Base-by-base conservation (phyloP, 2,888 invertebrate genomes). In the Yponomeuta plumbellus region DNA sequence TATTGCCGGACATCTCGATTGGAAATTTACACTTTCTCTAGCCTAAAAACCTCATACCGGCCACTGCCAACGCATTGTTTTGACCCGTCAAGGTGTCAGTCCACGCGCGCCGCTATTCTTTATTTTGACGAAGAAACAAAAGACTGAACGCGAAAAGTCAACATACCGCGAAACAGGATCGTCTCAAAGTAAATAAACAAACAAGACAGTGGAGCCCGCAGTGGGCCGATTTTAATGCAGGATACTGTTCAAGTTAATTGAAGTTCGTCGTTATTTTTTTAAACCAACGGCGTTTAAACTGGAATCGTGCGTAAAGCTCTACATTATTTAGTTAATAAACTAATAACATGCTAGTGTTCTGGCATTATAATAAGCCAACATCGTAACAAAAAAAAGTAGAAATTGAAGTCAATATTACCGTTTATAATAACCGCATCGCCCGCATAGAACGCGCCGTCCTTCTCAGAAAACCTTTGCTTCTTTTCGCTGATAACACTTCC, bases 1-100 rank as follows among this genome's bases (percentile, higher is more conserved):
- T 34, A 26, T 75, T 77, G 74, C 80, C 81, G 80, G 81, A 81
- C 80, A 80, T 83, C 78, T 84, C 74, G 75, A 76, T 81, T 81
- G 83, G 81, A 79, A 84, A 85, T 84, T 83, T 85, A 83, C 80
- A 88, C 90, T 91, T 91, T 91, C 89, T 91, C 88, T 89, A 89
- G 86, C 89, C 91, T 86, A 87, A 80, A 83, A 88, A 91, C 90
- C 89, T 84, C 87, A 82, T 84, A 92, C 78, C 76, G 70, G 72
- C 72, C 75, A 66, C 61, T 20, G 13, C 59, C 40, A 21, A 39
- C 11, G 79, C 85, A 86, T 88, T 89, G 87, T 88, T 85, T 85
- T 80, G 75, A 80, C 2, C 5, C 44, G 44, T 52, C 44, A 52
- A 17, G 44, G 17, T 17, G 44, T 17, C 44, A 52, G 44, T 52